phyloP scores from a whole-genome alignment of 2,113 vertebrate genomes.

The Pachyramphus minor region DNA sequence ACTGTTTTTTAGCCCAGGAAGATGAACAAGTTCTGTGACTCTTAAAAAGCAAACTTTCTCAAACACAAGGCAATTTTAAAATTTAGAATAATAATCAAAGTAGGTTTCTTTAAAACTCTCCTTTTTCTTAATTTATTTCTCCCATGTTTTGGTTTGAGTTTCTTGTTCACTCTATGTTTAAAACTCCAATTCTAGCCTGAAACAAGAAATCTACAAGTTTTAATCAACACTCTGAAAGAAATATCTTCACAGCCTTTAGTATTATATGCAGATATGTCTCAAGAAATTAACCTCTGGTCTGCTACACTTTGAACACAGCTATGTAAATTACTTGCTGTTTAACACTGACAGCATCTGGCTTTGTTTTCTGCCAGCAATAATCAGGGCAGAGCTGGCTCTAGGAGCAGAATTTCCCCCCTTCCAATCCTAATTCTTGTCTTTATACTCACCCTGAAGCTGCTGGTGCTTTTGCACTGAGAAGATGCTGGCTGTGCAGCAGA shows the following conservation, averaged over 20 bases:
- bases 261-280: background rate
- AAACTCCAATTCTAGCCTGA: background rate
- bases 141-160: background rate
- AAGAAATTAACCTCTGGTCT: background rate
- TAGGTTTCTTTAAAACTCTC: background rate
- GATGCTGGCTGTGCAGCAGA: background rate
- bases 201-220: background rate
- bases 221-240: background rate
- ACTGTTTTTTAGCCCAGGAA: background rate
- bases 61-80: background rate
- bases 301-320: background rate
- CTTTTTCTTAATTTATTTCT: background rate
- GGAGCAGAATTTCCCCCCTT: background rate
- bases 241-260: background rate
- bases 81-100: background rate
- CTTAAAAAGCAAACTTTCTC: background rate
- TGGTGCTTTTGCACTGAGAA: background rate
- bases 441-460: background rate
- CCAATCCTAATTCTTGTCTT: background rate
- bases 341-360: background rate
- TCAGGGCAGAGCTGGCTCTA: background rate
- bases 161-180: background rate
- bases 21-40: background rate
- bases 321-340: background rate
- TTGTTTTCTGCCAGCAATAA: background rate